Evolutionary conservation across 30 jellyfish, hydroid and myxozoan genomes (phyloP).

Genomic region (Aurelia coerulea): DNA sequence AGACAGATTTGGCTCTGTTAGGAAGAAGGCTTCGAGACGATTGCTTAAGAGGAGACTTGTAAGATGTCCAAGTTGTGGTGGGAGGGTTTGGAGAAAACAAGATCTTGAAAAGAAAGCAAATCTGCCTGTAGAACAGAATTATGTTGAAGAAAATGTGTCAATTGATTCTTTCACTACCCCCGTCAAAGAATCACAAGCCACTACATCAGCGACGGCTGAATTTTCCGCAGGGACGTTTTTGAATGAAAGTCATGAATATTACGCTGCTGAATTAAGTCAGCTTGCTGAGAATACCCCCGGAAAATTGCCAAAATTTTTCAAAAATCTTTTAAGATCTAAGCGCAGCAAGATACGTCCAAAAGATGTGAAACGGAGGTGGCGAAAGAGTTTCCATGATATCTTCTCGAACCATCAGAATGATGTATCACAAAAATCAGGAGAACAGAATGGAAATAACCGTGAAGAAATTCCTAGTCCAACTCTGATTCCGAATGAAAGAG

Average conservation of each 20-base stretch:
- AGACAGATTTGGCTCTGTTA: constrained; percentile 78
- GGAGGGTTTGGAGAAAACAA: constrained; percentile 63
- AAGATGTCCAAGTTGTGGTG: constrained; percentile 83
- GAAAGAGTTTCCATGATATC: constrained; percentile 70
- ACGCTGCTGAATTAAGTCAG: constrained; percentile 46
- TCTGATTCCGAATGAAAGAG: not conserved
- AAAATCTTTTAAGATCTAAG: constrained; percentile 45
- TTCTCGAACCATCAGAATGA: constrained; percentile 31
- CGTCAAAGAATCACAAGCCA: not conserved
- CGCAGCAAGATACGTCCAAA: constrained; percentile 34
- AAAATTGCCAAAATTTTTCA: constrained; percentile 77
- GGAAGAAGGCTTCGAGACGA: constrained; percentile 78
- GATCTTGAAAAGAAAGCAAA: not conserved
- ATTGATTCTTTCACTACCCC: constrained; percentile 5
- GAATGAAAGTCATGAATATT: constrained; percentile 47
- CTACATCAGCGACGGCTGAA: constrained; percentile 1
- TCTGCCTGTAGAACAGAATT: not conserved
- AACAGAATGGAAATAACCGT: not conserved
- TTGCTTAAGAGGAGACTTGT: constrained; percentile 42
- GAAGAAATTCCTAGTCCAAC: constrained; percentile 9
- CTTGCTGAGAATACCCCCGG: constrained; percentile 94
- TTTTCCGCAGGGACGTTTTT: constrained; percentile 64
- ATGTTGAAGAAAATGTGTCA: not conserved
- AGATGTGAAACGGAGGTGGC: constrained; percentile 66
- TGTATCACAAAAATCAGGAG: not conserved